Evolutionary conservation across 2,113 vertebrate genomes (phyloP).

Genomic region (Bostrychus sinensis): DNA sequence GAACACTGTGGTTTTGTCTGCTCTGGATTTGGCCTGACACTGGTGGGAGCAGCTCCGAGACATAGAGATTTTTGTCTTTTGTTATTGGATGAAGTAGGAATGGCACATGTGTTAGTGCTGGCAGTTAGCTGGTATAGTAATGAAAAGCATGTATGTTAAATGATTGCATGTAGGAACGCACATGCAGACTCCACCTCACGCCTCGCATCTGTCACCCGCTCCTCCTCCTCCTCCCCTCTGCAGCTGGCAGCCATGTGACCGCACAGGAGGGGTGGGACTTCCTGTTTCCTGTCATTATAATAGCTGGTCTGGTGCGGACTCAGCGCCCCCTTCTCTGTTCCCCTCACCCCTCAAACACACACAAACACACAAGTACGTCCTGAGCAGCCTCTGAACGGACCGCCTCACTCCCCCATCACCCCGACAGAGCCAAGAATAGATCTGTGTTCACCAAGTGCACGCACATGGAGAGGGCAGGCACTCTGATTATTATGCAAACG

Average conservation of each 20-base stretch:
- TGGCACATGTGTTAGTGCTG: constrained; percentile 8
- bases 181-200: constrained; percentile 28
- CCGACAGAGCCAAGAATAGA: constrained; percentile 77
- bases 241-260: constrained; percentile 75
- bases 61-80: too few species aligned
- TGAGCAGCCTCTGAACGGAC: constrained; percentile 49
- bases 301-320: constrained; percentile 69
- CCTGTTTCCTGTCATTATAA: constrained; percentile 94
- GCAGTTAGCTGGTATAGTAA: constrained; percentile 25
- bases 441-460: constrained; percentile 85
- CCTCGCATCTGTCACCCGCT: not conserved
- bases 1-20: constrained; percentile 46
- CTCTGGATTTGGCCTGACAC: constrained; percentile 43
- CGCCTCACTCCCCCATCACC: constrained; percentile 49
- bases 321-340: constrained; percentile 28
- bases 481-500: too few species aligned
- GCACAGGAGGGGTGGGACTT: constrained; percentile 73
- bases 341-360: constrained; percentile 24
- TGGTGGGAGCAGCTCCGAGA: constrained; percentile 32
- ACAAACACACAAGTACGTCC: constrained; percentile 33
- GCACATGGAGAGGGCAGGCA: too few species aligned
- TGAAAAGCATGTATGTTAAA: constrained; percentile 54
- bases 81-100: constrained; percentile 6
- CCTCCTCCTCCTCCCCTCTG: constrained; percentile 51
- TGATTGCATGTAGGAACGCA: not conserved